A percentile compares a stretch with the other conserved stretches of the same genome.
phyloP scores from a whole-genome alignment of 1,140 invertebrate genomes.

The Ceratoteleas bidentatus region DNA sequence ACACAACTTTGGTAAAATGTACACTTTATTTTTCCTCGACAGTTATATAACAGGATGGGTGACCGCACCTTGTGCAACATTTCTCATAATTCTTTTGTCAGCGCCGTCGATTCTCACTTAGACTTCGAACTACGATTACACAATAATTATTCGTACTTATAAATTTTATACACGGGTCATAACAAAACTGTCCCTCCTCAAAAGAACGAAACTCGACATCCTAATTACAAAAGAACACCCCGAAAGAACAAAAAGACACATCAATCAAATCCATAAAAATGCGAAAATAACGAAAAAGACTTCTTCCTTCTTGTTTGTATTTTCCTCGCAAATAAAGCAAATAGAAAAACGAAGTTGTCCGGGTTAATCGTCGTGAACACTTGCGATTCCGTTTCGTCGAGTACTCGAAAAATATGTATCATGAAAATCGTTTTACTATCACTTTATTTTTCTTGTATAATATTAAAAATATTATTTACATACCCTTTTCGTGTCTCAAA shows the following conservation, averaged over 20 bases:
- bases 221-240: constrained; percentile 28
- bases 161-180: constrained; percentile 63
- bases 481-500: constrained; percentile 61
- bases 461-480: constrained; percentile 67
- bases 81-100: constrained; percentile 38
- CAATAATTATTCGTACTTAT: constrained; percentile 60
- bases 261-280: constrained; percentile 23
- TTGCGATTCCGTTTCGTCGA: constrained; percentile 44
- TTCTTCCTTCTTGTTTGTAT: too few species aligned
- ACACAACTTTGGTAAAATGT: constrained; percentile 55
- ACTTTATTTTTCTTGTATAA: constrained; percentile 66
- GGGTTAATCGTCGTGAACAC: constrained; percentile 48
- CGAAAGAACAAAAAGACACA: constrained; percentile 17
- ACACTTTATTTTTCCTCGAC: constrained; percentile 63
- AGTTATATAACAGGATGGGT: constrained; percentile 61
- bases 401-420: constrained; percentile 64
- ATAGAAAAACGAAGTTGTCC: constrained; percentile 4
- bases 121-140: constrained; percentile 57
- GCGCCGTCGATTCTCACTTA: constrained; percentile 45
- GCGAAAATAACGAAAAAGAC: constrained; percentile 7
- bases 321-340: not conserved
- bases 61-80: constrained; percentile 56
- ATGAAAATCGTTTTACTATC: constrained; percentile 67
- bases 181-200: constrained; percentile 37
- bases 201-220: constrained; percentile 17